These are phyloP conservation scores for Gallirallus australis DNA, from an alignment of 2,797 vertebrate genomes.

Conservation along the genomic window DNA sequence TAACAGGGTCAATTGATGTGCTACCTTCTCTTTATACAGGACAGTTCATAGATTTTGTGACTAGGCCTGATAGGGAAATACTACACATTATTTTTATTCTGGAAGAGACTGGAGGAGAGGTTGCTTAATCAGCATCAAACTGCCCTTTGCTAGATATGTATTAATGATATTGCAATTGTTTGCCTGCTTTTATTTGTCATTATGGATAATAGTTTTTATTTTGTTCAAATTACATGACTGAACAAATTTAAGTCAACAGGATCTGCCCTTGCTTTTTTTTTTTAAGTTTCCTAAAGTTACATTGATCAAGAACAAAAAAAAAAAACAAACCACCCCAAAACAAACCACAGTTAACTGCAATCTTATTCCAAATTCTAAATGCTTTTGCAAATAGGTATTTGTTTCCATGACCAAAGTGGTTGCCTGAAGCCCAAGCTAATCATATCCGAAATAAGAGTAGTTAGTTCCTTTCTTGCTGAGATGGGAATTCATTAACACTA, in stretches of 20 bases:
- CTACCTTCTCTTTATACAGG: not conserved
- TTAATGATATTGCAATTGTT: not conserved
- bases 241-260: not conserved
- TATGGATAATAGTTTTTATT: not conserved
- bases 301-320: not conserved
- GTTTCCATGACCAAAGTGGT: not conserved
- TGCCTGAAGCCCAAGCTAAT: conserved; percentile 31
- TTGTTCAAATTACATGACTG: not conserved
- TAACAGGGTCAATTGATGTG: not conserved
- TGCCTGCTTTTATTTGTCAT: not conserved
- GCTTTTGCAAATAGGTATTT: not conserved
- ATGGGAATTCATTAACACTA: conserved; percentile 37
- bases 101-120: not conserved
- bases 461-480: conserved; percentile 28
- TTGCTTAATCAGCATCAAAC: rapidly evolving
- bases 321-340: too few relatives aligned
- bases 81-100: not conserved
- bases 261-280: not conserved
- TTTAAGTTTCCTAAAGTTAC: not conserved
- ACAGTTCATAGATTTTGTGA: not conserved
- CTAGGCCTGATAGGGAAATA: not conserved
- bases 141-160: not conserved
- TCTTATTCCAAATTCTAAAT: not conserved
- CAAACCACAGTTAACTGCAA: not conserved
- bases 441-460: conserved; percentile 11